Base-by-base conservation (phyloP, 2,888 invertebrate genomes). In the Perdita meconis region DNA sequence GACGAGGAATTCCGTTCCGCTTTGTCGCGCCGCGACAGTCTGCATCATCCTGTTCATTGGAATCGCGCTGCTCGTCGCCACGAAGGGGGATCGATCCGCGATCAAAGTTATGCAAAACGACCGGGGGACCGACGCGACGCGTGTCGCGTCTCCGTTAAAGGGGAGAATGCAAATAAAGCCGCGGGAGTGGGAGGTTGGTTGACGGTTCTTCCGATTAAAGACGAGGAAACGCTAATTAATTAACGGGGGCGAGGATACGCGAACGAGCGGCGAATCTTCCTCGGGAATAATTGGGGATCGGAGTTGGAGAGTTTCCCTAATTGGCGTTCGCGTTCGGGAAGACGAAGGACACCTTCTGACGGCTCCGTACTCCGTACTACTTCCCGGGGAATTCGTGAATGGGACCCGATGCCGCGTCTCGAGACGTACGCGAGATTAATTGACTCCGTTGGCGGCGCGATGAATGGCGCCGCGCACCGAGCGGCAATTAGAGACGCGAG, bases 401-500 rank as follows among this genome's bases (percentile, higher is more conserved):
- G 30, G 30, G 30, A 30, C 2, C 30, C 3, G 30, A 30, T 30
- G 6, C 6, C 30, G 30, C 30, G 30, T 30, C 30, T 30, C 30
- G 30, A 12, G 4, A 1, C 13, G 44, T 44, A 61, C 26, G 42
- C 47, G 61, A 66, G 68, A 61, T 75, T 75, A 78, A 78, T 76
- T 65, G 76, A 70, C 65, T 66, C 61, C 56, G 42, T 66, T 40
- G 50, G 50, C 40, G 50, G 51, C 44, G 47, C 34, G 70, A 78
- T 61, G 68, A 78, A 78, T 73, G 61, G 60, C 4, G n/a, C 59
- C 55, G 19, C 38, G 12, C 22, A 47, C 51, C 67, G 61, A n/a
- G n/a, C 50, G 47, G 50, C 78, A 71, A 77, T 78, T 78, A 77
- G 67, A 64, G 38, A 61, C 30, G 51, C 57, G 40, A 59, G 61